These are phyloP conservation scores for Microlaimidae sp. DNA, from an alignment of 2,888 invertebrate species.

Conservation along the genomic window DNA sequence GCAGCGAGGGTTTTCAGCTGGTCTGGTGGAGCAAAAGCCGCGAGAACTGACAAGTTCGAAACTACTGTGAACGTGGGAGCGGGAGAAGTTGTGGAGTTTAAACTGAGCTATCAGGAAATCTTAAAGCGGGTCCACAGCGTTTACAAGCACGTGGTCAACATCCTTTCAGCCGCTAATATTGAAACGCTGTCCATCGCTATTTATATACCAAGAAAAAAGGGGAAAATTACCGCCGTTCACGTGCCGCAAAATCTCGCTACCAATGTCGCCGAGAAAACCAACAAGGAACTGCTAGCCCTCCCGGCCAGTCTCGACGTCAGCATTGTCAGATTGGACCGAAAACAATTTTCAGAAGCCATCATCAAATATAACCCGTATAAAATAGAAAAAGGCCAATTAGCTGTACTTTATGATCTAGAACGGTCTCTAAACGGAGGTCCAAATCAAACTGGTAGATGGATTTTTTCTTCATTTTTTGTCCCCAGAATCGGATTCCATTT, in stretches of 20 bases:
- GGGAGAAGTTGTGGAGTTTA: no score
- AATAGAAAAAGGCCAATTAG: no score
- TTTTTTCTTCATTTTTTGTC: constrained; percentile 60
- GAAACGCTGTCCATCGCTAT: constrained; percentile 13
- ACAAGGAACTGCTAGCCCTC: neutral
- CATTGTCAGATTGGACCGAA: no score
- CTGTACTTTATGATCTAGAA: no score
- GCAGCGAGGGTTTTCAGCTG: no score
- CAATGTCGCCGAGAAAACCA: neutral
- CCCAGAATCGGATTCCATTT: constrained; percentile 47
- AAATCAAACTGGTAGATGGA: constrained; percentile 45
- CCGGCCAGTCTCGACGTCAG: no score
- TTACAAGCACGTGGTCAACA: no score
- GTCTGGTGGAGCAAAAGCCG: neutral
- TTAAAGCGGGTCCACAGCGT: no score
- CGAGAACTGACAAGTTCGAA: constrained; percentile 15
- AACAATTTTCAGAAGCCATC: no score
- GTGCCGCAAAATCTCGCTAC: constrained; percentile 12
- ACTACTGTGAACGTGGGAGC: constrained; percentile 12
- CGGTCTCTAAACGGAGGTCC: no score
- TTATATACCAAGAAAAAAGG: constrained; percentile 13
- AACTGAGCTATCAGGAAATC: no score
- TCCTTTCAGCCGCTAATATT: constrained; percentile 5
- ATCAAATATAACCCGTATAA: no score
- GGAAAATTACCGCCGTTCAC: constrained; percentile 13